phyloP scores from a whole-genome alignment of 2,113 vertebrate genomes.

The Scophthalmus maximus region DNA sequence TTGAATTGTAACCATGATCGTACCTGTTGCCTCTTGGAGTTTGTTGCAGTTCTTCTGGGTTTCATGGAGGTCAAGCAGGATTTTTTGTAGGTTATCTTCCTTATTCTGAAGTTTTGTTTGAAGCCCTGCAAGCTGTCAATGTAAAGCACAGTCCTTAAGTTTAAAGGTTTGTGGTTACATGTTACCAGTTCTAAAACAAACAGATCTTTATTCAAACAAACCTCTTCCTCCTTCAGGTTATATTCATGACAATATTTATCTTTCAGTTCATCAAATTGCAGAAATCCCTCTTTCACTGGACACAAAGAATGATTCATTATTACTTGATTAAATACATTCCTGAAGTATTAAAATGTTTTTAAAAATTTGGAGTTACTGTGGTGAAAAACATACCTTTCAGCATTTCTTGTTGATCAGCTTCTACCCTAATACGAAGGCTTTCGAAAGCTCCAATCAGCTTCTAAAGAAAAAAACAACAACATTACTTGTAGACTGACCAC shows the following conservation, averaged over 20 bases:
- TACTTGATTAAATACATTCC: too few relatives aligned
- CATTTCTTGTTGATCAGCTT: constrained; percentile 87
- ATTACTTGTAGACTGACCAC: not conserved
- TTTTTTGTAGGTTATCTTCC: constrained; percentile 81
- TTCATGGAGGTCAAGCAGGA: constrained; percentile 82
- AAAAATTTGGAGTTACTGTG: not conserved
- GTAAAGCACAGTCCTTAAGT: not conserved
- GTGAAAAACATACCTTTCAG: constrained; percentile 79
- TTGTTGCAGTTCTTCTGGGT: constrained; percentile 78
- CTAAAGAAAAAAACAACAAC: constrained; percentile 75
- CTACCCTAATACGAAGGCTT: constrained; percentile 85
- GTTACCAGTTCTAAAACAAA: not conserved
- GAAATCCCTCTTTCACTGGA: constrained; percentile 87
- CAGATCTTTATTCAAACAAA: constrained; percentile 60
- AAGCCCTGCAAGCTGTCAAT: constrained; percentile 84
- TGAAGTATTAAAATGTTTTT: not conserved
- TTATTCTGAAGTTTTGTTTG: constrained; percentile 79
- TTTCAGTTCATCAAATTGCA: constrained; percentile 85
- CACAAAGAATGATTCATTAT: too few relatives aligned
- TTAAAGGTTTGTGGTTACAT: not conserved
- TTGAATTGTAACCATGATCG: constrained; percentile 40
- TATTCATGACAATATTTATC: constrained; percentile 83
- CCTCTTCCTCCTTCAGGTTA: constrained; percentile 87
- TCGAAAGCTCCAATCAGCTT: constrained; percentile 89
- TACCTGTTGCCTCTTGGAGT: constrained; percentile 87